These are phyloP conservation scores for Cheilinus undulatus DNA, from an alignment of 2,113 vertebrate genomes.

Conservation along the genomic window DNA sequence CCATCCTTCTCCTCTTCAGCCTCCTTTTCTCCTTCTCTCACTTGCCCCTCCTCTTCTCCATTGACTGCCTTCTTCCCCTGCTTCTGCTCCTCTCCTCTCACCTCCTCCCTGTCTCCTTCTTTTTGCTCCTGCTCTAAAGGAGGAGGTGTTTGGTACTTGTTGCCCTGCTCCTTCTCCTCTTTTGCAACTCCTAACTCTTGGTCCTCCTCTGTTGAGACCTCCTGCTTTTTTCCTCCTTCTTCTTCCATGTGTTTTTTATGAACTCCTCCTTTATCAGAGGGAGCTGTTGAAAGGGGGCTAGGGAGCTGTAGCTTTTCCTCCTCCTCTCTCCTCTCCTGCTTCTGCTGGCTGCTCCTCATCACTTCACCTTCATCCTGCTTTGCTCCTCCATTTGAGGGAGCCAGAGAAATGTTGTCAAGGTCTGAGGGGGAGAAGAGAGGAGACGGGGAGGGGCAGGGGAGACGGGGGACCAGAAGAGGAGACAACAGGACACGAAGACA, in stretches of 20 bases:
- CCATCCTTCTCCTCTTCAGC: not conserved
- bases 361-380: not conserved
- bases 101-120: not conserved
- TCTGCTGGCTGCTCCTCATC: not conserved
- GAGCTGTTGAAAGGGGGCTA: not conserved
- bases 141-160: too few relatives aligned
- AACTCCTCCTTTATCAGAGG: not conserved
- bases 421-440: not conserved
- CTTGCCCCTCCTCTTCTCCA: not conserved
- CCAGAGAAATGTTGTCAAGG: not conserved
- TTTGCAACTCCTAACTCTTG: not conserved
- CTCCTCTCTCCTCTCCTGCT: not conserved
- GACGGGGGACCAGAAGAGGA: not conserved
- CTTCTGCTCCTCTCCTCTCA: not conserved
- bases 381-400: not conserved
- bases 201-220: not conserved
- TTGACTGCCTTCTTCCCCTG: not conserved
- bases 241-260: not conserved
- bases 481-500: not conserved
- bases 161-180: not conserved
- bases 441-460: not conserved
- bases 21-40: not conserved
- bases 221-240: too few relatives aligned
- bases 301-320: not conserved
- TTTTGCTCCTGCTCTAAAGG: not conserved